These are phyloP conservation scores for Antedon mediterranea DNA, from an alignment of 53 echinoderm and acorn worm species.

Conservation along the genomic window DNA sequence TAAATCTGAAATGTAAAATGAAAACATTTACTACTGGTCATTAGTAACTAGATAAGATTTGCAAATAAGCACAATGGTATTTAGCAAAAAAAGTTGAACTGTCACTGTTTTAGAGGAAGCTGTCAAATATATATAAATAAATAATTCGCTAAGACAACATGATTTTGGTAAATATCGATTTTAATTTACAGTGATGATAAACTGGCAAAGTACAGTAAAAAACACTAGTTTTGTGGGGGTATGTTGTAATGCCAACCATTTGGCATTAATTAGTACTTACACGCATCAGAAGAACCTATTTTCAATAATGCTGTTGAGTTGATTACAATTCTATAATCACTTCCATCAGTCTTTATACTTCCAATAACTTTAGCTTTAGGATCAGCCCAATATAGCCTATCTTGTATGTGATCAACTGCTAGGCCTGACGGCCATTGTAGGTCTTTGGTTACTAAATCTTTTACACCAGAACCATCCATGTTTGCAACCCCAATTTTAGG, in stretches of 20 bases:
- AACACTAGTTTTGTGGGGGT: no score
- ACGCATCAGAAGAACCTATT: no score
- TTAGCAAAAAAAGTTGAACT: background rate
- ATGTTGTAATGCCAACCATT: no score
- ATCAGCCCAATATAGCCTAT: constrained; percentile 71
- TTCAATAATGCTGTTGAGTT: constrained; percentile 32
- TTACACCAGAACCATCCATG: constrained; percentile 56
- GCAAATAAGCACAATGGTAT: constrained; percentile 7
- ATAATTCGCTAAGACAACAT: no score
- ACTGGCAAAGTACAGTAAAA: no score
- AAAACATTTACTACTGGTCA: no score
- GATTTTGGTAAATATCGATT: no score
- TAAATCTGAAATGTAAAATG: constrained; percentile 1
- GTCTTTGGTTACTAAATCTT: constrained; percentile 20
- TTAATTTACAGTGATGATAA: no score
- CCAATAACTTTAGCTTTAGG: constrained; percentile 45
- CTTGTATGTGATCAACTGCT: constrained; percentile 46
- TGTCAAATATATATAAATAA: no score
- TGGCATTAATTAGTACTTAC: no score
- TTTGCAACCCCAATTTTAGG: constrained; percentile 90
- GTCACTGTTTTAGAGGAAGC: no score
- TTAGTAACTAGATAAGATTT: background rate
- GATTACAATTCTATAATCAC: constrained; percentile 14
- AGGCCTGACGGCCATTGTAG: constrained; percentile 55
- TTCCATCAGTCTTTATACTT: constrained; percentile 27